Percentiles rank a stretch among this genome's conserved stretches.
These are phyloP conservation scores for Crotophaga sulcirostris DNA, from an alignment of 2,113 vertebrate genomes.

Conservation along the genomic window DNA sequence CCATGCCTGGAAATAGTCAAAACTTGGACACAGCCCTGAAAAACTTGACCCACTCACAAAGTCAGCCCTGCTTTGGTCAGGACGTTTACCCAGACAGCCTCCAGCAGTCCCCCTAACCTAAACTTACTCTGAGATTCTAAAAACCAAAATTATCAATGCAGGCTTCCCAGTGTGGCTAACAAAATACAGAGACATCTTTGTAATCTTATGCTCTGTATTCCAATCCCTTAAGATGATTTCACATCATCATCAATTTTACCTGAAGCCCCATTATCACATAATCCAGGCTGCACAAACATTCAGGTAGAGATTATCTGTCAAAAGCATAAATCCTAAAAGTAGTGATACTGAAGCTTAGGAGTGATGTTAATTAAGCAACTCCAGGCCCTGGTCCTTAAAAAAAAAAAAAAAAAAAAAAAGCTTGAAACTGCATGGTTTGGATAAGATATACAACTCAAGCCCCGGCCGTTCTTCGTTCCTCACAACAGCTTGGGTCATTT, in stretches of 20 bases:
- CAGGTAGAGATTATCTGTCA: not conserved
- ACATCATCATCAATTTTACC: not conserved
- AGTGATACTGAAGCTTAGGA: not conserved
- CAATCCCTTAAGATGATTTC: not conserved
- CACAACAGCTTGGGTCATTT: not conserved
- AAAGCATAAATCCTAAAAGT: not conserved
- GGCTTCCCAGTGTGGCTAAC: not conserved
- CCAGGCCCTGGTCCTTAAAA: not conserved
- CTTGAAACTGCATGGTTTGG: not conserved
- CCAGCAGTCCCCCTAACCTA: not conserved
- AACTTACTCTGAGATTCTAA: not conserved
- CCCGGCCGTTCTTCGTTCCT: not conserved
- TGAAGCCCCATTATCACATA: not conserved
- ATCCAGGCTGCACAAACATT: not conserved
- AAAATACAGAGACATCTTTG: not conserved
- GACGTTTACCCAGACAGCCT: not conserved
- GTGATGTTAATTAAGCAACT: not conserved
- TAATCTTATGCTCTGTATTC: not conserved
- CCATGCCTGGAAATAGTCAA: not conserved
- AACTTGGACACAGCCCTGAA: not conserved
- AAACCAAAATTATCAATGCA: not conserved
- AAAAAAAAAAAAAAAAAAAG: not conserved
- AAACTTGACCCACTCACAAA: not conserved
- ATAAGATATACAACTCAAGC: not conserved
- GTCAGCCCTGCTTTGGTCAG: not conserved